phyloP scores from a whole-genome alignment of 2,113 vertebrate species.

The Eretmochelys imbricata region DNA sequence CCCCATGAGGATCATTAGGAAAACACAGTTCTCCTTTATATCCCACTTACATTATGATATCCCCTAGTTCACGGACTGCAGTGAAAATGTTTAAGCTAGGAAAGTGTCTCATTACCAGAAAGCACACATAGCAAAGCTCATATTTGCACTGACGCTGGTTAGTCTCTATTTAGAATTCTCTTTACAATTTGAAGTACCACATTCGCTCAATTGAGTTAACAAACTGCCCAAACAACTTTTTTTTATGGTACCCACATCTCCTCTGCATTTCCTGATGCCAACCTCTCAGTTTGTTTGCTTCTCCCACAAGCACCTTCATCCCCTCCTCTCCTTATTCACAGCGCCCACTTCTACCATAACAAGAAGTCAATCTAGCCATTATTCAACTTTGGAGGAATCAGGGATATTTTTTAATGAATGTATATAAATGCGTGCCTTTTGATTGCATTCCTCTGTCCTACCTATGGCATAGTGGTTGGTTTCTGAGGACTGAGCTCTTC shows the following conservation, averaged over 20 bases:
- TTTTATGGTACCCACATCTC: background rate
- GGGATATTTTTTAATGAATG: background rate
- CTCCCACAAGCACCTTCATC: background rate
- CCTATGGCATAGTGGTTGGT: background rate
- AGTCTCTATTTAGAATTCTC: conserved; percentile 1
- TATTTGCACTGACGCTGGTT: background rate
- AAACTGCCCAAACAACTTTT: background rate
- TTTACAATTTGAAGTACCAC: conserved; percentile 14
- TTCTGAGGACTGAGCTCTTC: background rate
- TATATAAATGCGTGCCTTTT: background rate
- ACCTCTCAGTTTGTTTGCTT: background rate
- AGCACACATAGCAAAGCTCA: background rate
- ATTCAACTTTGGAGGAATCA: background rate
- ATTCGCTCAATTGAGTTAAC: background rate
- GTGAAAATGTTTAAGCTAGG: background rate
- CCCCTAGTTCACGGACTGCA: background rate
- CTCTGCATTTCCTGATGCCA: background rate
- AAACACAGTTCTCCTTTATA: background rate
- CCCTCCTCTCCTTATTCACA: background rate
- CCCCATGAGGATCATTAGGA: background rate
- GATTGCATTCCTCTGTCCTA: background rate
- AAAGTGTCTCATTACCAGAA: conserved; percentile 10
- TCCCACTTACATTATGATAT: background rate
- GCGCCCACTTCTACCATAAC: background rate
- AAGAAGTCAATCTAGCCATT: background rate